Evolutionary conservation across 2,888 invertebrate genomes (phyloP).

Genomic region (Pyrocoelia pectoralis): DNA sequence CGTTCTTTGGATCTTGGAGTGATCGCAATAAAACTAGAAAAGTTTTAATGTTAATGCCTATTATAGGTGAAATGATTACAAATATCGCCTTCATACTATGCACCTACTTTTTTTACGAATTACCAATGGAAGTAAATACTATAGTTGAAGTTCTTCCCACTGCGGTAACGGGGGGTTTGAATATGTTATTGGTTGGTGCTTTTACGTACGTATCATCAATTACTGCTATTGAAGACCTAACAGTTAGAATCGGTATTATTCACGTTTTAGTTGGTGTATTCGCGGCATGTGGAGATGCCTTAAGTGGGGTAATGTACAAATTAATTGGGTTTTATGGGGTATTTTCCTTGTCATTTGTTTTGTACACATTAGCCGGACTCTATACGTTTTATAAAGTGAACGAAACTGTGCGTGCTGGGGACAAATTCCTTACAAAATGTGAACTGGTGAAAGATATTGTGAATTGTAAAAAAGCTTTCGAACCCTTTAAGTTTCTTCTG

Average conservation of each 20-base stretch:
- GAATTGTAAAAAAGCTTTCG: neutral
- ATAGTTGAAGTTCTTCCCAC: conserved; percentile 64
- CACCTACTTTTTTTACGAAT: conserved; percentile 64
- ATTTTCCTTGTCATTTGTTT: conserved; percentile 58
- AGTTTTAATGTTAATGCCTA: conserved; percentile 65
- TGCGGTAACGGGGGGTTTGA: conserved; percentile 65
- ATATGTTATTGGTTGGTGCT: conserved; percentile 65
- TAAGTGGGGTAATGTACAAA: conserved; percentile 64
- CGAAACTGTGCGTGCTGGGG: conserved; percentile 47
- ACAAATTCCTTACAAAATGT: conserved; percentile 54
- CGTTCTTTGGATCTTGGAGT: conserved; percentile 70
- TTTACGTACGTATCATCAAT: conserved; percentile 70
- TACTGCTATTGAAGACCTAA: conserved; percentile 64
- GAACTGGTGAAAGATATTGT: neutral
- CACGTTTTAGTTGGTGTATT: conserved; percentile 64
- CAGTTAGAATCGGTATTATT: conserved; percentile 67
- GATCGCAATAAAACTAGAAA: conserved; percentile 66
- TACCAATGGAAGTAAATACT: conserved; percentile 64
- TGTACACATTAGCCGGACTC: conserved; percentile 61
- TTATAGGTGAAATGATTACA: conserved; percentile 63
- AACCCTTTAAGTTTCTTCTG: neutral
- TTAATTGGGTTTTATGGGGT: conserved; percentile 64
- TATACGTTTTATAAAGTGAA: conserved; percentile 61
- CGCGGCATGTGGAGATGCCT: conserved; percentile 60
- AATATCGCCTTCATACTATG: conserved; percentile 63